Base-by-base conservation (phyloP, 1,140 invertebrate genomes). In the Goniozus legneri region DNA sequence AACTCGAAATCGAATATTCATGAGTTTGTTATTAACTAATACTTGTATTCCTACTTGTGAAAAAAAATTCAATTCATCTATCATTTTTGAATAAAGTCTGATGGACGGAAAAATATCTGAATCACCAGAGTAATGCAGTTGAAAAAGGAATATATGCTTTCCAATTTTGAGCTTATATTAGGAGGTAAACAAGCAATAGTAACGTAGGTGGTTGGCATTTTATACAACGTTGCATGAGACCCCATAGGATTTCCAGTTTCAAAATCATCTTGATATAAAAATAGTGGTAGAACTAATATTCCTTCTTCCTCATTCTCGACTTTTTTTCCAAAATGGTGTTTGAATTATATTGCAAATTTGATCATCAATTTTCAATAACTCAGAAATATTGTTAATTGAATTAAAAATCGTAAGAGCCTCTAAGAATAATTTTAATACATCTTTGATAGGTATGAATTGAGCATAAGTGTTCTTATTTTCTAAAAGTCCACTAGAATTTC, bases 121-220 rank as follows among this genome's bases (percentile, higher is more conserved):
- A n/a, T n/a, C n/a, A n/a, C n/a, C n/a, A n/a, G n/a, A n/a, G n/a
- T 65, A 52, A 44, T 64, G 63, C 16, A 68, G 27, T 18, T 24
- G 16, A 30, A 48, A 13, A n/a, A 63, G 22, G 46, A 64, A 68
- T 37, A 69, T 65, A 44, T 64, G n/a, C n/a, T 55, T 30, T 61
- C 44, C 18, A 67, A 24, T 50, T 53, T 47, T 15, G 46, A 47
- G 15, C 24, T 33, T 39, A 52, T 37, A 32, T 61, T 30, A 27
- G 46, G 36, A 41, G 64, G 60, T 14, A 67, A 49, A 47, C 54
- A 52, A 8, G 60, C 46, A 31, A 64, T 41, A 30, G 36, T 54
- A 45, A 61, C 19, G 49, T 67, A 63, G 15, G 58, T 37, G 22
- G 42, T 56, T 13, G 61, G 49, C 20, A 63, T 31, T 52, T 62